phyloP scores from a whole-genome alignment of 2,888 invertebrate genomes.

The Taphrorychus bicolor region DNA sequence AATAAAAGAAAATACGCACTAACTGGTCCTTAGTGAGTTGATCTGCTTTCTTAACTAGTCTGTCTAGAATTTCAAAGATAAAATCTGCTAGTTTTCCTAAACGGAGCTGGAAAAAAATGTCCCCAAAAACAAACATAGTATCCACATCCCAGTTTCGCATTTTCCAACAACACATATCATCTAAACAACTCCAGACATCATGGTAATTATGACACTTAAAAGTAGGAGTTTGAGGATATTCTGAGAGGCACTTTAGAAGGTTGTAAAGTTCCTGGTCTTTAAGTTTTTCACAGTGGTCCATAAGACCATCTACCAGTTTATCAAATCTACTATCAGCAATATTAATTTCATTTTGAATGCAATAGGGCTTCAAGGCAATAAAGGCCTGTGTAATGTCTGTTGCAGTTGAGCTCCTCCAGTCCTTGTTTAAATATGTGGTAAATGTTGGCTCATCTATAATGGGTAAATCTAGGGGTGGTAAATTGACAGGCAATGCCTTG shows the following conservation, averaged over 20 bases:
- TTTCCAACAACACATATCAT: conserved; percentile 66
- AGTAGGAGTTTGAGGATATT: conserved; percentile 64
- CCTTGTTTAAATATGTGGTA: conserved; percentile 34
- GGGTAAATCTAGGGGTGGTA: not conserved
- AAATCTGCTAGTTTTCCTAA: conserved; percentile 48
- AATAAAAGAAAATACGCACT: conserved; percentile 72
- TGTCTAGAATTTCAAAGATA: conserved; percentile 26
- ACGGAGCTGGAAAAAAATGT: conserved; percentile 70
- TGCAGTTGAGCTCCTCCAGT: conserved; percentile 49
- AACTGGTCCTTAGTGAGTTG: conserved; percentile 68
- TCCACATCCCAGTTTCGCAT: conserved; percentile 63
- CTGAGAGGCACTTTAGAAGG: conserved; percentile 62
- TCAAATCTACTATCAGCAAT: conserved; percentile 55
- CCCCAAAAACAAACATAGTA: conserved; percentile 65
- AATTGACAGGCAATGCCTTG: too few relatives aligned
- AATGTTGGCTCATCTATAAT: not conserved
- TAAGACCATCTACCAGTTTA: conserved; percentile 56
- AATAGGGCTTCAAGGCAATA: conserved; percentile 48
- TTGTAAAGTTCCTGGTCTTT: conserved; percentile 65
- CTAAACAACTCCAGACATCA: conserved; percentile 72
- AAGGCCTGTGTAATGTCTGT: conserved; percentile 53
- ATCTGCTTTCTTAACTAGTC: conserved; percentile 63
- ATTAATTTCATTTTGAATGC: conserved; percentile 49
- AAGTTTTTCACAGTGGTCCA: conserved; percentile 64
- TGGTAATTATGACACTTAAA: conserved; percentile 66